Evolutionary conservation across 1,140 invertebrate species (phyloP).

Genomic region (Ladona fulva): DNA sequence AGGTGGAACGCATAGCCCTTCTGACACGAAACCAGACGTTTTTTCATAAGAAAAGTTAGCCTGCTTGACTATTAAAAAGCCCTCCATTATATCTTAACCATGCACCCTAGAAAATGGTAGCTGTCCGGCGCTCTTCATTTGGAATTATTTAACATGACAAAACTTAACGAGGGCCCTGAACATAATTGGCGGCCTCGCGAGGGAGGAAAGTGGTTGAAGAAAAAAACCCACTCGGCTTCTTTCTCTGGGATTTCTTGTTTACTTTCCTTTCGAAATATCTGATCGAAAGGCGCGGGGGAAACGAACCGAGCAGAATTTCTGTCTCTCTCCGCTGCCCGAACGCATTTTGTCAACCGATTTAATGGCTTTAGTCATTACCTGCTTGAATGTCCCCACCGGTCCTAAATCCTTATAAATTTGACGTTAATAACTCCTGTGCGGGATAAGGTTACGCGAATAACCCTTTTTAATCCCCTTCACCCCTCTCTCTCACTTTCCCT

Average conservation of each 20-base stretch:
- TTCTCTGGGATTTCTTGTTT: not conserved
- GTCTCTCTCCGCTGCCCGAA: not conserved
- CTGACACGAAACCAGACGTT: too few species aligned
- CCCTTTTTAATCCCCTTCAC: not conserved
- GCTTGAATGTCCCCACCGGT: not conserved
- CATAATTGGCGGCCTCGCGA: not conserved
- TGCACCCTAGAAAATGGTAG: not conserved
- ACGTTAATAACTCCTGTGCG: not conserved
- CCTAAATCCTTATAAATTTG: not conserved
- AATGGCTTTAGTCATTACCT: not conserved
- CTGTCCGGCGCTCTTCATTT: not conserved
- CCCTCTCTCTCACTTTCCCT: not conserved
- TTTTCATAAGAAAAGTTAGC: too few species aligned
- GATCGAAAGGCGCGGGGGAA: not conserved
- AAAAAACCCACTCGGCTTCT: not conserved
- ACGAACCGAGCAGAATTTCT: too few species aligned
- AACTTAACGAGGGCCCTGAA: not conserved
- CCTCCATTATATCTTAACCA: not conserved
- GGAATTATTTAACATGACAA: slow-evolving; percentile 10
- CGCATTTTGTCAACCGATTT: slow-evolving; percentile 1
- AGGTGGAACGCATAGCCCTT: too few species aligned
- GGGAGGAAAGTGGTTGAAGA: not conserved
- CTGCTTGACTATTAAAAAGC: not conserved
- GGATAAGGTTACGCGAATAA: not conserved
- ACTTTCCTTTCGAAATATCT: not conserved